phyloP scores from a whole-genome alignment of 2,113 vertebrate genomes.

The Nicator chloris region DNA sequence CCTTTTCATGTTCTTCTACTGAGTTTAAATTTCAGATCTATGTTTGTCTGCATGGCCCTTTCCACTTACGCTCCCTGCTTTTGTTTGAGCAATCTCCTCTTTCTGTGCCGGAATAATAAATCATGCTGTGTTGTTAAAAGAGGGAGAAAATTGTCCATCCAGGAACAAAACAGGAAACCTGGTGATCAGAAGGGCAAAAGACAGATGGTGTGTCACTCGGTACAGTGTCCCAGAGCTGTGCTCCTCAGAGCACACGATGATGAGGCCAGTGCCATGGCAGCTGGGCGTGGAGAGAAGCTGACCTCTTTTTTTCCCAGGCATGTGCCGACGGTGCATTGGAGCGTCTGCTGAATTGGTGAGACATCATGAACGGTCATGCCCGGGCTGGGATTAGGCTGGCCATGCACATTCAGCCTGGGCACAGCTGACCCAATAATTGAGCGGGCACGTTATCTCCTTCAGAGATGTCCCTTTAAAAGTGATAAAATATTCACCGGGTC shows the following conservation, averaged over 20 bases:
- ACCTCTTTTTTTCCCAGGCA: background rate
- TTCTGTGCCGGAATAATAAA: background rate
- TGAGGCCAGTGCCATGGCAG: rapidly evolving
- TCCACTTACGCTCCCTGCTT: background rate
- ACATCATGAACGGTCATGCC: rapidly evolving
- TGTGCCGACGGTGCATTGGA: background rate
- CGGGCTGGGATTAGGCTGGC: background rate
- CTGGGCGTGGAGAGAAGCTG: background rate
- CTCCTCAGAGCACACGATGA: background rate
- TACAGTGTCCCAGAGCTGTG: rapidly evolving
- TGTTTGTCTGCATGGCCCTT: rapidly evolving
- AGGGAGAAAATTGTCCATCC: background rate
- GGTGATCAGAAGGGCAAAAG: background rate
- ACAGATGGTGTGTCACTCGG: background rate
- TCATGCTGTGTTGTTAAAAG: background rate
- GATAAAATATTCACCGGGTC: background rate
- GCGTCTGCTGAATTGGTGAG: background rate
- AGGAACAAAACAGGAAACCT: conserved; percentile 34
- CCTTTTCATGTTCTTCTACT: background rate
- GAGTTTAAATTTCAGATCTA: background rate
- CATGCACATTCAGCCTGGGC: rapidly evolving
- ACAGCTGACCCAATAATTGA: background rate
- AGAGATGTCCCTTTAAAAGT: background rate
- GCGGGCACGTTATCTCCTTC: rapidly evolving
- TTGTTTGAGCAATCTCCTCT: background rate